Percentiles rank a stretch among this genome's conserved stretches.
phyloP scores from a whole-genome alignment of 1,140 invertebrate genomes.

The Schlechtendalia chinensis region DNA sequence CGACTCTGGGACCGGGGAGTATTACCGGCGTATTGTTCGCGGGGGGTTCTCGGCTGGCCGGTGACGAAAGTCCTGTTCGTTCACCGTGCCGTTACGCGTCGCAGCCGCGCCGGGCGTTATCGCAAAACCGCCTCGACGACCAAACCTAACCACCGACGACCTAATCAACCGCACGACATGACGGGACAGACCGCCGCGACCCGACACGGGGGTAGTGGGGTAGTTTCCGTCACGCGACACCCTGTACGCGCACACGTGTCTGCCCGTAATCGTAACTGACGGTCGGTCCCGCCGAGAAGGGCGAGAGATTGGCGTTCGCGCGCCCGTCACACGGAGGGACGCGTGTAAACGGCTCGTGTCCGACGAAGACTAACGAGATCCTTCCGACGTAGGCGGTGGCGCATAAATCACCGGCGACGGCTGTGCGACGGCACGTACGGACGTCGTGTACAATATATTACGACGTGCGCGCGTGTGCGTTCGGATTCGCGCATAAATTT shows the following conservation, averaged over 20 bases:
- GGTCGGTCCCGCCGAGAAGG: neutral
- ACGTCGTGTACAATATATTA: neutral
- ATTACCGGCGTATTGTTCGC: no score
- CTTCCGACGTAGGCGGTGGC: neutral
- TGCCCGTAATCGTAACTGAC: neutral
- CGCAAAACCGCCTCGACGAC: no score
- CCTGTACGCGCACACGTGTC: neutral
- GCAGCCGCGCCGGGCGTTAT: no score
- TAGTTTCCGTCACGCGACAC: no score
- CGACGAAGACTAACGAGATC: neutral
- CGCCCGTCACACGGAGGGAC: neutral
- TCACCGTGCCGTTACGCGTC: no score
- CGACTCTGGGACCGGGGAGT: no score
- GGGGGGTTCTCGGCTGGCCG: no score
- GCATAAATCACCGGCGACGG: slow-evolving; percentile 4
- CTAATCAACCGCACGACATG: no score
- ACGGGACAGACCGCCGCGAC: no score
- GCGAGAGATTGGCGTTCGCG: neutral
- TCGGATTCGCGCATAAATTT: neutral
- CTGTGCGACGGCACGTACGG: neutral
- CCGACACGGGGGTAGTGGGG: no score
- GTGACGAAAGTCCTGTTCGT: no score
- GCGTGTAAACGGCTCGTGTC: neutral
- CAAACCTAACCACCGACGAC: no score
- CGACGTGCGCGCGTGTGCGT: neutral